Evolutionary conservation across 2,888 invertebrate species (phyloP), one percentile per base, ranked within the genome.

Genomic region (Watsonalla binaria): DNA sequence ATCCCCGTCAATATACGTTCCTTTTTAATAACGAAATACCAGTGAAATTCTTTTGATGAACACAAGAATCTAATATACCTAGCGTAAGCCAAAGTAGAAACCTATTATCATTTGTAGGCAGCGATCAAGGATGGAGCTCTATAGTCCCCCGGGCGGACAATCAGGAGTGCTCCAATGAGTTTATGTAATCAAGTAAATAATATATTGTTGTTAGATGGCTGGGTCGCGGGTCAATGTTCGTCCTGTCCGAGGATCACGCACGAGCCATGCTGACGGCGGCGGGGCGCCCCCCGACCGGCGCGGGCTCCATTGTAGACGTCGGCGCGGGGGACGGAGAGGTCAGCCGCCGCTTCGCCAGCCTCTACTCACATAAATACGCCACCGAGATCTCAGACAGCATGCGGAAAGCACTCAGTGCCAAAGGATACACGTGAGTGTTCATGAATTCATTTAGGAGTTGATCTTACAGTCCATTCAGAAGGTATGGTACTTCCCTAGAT

Each of bases 271-370:
- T 96, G 63, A 80, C 82, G 51, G 76, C 74, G 5, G 78, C 82
- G 47, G 66, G 59, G 46, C 52, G 58, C 0, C 53, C 61, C 11
- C 59, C 60, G 0, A 66, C 65, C 39, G 63, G 59, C 15, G 54
- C 65, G 35, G 80, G 77, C 47, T 86, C 93, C 7, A 76, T 95
- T 46, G 91, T 98, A 50, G 98, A 99, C 89, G 92, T 99, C 53
- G 99, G 99, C 50, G 98, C 99, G 4, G 99, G 99, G 1, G 99
- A 99, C 88, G 99, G 99, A 0, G 95, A 96, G 74, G 97, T 98
- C 52, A 98, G 98, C 46, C 91, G 94, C 14, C 93, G 95, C 56
- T 93, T 98, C 84, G 93, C 95, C 0, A 92, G 93, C 52, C 92
- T 96, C 59, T 97, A 95, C 87, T 80, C 92, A 6, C 88, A 92